Evolutionary conservation across 1,140 invertebrate species (phyloP).

Genomic region (Ceratosolen fusciceps): DNA sequence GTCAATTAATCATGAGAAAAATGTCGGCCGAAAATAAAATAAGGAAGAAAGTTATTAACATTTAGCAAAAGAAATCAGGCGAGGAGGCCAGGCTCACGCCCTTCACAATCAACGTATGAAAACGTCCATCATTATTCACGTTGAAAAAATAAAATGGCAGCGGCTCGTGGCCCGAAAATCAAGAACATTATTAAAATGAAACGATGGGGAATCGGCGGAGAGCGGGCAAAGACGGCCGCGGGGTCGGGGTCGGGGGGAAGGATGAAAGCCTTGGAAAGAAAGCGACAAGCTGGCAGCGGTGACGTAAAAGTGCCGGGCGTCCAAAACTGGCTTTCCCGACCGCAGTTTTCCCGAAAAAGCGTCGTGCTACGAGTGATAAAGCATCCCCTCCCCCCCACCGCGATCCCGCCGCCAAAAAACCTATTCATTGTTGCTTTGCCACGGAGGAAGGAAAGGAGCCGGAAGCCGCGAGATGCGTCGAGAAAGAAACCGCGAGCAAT

Average conservation of each 20-base stretch:
- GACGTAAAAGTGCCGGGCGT: not conserved
- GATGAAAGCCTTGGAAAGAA: not conserved
- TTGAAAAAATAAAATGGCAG: not conserved
- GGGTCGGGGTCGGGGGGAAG: not conserved
- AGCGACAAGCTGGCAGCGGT: not conserved
- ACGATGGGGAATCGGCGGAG: not conserved
- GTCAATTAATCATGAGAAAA: no score
- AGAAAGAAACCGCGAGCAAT: slow-evolving; percentile 40
- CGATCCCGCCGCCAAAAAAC: slow-evolving; percentile 36
- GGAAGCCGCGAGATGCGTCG: not conserved
- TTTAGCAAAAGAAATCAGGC: no score
- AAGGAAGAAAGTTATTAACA: no score
- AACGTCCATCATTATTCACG: not conserved
- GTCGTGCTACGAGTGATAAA: slow-evolving; percentile 15
- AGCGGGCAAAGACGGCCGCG: not conserved
- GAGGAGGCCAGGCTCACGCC: not conserved
- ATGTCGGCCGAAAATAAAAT: no score
- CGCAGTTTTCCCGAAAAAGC: slow-evolving; percentile 9
- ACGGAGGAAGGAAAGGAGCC: not conserved
- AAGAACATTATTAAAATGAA: slow-evolving; percentile 1
- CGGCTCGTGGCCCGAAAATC: no score
- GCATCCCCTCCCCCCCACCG: slow-evolving; percentile 9
- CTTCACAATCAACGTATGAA: not conserved
- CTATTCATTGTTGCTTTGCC: slow-evolving; percentile 38
- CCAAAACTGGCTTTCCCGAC: slow-evolving; percentile 27